Conservation (phyloP, 1,140 invertebrate genomes). For the Rhagoletis pomonella region DNA sequence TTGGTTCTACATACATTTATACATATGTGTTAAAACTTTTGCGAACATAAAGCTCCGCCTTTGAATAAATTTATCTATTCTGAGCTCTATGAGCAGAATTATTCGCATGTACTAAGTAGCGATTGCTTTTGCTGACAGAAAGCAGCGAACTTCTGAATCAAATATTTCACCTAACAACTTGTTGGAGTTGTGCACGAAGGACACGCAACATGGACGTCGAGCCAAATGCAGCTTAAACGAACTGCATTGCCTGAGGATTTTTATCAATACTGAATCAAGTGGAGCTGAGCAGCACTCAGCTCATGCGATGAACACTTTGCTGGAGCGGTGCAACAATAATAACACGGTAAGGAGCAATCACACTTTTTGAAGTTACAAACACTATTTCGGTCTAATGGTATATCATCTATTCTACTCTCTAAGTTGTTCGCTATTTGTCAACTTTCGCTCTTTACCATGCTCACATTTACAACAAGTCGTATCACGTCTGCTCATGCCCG, state of each 20-base stretch:
- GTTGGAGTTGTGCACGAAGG: background rate
- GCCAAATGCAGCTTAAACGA: background rate
- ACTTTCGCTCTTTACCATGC: background rate
- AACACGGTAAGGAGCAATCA: background rate
- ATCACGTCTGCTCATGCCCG: background rate
- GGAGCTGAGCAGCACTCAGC: background rate
- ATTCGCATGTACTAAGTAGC: no score
- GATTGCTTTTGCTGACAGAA: background rate
- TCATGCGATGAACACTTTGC: background rate
- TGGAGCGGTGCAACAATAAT: background rate
- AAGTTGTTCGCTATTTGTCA: background rate
- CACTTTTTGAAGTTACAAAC: background rate
- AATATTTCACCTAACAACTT: background rate
- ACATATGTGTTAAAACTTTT: no score
- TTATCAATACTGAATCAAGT: background rate
- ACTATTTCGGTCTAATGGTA: background rate
- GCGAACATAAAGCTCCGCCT: no score
- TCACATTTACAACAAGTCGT: no score
- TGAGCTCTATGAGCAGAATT: no score
- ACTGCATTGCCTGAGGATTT: background rate
- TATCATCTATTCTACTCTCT: background rate
- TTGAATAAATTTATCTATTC: no score
- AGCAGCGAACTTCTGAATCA: background rate
- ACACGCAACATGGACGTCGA: conserved; percentile 10
- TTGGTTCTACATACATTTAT: no score